These are phyloP conservation scores for Eupithecia subfuscata DNA, from an alignment of 2,888 invertebrate genomes.

Conservation along the genomic window DNA sequence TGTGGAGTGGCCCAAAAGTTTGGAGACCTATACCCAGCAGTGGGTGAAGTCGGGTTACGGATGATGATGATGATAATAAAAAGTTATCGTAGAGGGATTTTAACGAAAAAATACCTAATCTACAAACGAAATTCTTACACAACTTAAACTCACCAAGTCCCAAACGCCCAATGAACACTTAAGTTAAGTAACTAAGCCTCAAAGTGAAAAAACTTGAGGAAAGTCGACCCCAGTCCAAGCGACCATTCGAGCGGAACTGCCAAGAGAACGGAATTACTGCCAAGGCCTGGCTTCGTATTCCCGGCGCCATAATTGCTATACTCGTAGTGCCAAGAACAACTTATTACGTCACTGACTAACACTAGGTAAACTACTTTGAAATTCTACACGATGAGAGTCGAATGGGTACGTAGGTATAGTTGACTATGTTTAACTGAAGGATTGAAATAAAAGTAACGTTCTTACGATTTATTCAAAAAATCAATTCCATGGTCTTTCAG, in stretches of 20 bases:
- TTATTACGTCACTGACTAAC: neutral
- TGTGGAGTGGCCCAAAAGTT: no score
- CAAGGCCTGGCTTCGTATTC: neutral
- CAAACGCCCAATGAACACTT: constrained; percentile 9
- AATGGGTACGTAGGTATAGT: neutral
- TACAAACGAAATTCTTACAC: neutral
- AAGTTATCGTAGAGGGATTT: neutral
- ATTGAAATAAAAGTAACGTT: neutral
- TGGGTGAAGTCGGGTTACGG: no score
- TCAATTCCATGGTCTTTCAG: constrained; percentile 16
- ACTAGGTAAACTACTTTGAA: neutral
- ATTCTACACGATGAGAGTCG: neutral
- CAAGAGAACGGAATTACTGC: constrained; percentile 18
- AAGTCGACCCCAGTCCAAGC: constrained; percentile 1
- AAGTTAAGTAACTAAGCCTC: neutral
- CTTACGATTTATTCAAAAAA: neutral
- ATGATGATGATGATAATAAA: no score
- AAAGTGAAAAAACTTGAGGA: constrained; percentile 7
- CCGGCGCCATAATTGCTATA: neutral
- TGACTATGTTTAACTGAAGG: neutral
- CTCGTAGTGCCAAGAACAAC: neutral
- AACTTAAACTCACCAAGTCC: constrained; percentile 18
- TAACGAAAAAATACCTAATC: neutral
- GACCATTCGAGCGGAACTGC: constrained; percentile 28
- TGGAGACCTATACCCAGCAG: no score